Conservation (phyloP, 2,113 vertebrate species). For the Herpailurus yagouaroundi region DNA sequence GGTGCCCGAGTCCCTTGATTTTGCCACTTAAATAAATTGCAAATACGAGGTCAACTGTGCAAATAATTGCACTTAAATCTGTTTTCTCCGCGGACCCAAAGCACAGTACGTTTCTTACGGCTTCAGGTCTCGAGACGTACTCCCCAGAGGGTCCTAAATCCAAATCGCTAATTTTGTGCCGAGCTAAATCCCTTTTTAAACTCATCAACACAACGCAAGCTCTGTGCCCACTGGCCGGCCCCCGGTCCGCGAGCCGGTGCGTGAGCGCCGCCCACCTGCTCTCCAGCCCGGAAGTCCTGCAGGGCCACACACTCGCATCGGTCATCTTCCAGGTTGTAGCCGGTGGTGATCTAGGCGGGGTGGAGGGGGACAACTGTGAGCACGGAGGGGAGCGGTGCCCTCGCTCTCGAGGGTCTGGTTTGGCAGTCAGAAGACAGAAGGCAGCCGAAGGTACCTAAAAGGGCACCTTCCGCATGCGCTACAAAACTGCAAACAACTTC, state of each 20-base stretch:
- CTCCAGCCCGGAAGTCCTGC: conserved; percentile 93
- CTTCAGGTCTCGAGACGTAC: neutral
- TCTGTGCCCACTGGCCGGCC: neutral
- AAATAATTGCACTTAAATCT: neutral
- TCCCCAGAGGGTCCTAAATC: neutral
- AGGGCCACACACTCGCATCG: conserved; percentile 97
- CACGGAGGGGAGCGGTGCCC: neutral
- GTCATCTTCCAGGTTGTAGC: conserved; percentile 99
- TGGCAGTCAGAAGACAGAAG: neutral
- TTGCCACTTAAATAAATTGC: neutral
- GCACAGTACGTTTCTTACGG: neutral
- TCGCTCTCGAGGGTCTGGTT: neutral
- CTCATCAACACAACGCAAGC: accelerated
- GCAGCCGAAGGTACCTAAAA: neutral
- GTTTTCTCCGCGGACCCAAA: neutral
- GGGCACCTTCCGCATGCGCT: neutral
- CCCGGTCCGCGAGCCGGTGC: neutral
- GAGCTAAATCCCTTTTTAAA: neutral
- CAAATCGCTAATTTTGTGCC: neutral
- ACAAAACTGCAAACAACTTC: neutral
- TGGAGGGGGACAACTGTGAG: neutral
- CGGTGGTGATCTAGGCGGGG: conserved; percentile 94
- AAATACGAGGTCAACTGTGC: neutral
- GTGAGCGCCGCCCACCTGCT: conserved; percentile 89
- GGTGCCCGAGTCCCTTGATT: neutral